Conservation (phyloP, 2,113 vertebrate species). For the Crotalus helleri region DNA sequence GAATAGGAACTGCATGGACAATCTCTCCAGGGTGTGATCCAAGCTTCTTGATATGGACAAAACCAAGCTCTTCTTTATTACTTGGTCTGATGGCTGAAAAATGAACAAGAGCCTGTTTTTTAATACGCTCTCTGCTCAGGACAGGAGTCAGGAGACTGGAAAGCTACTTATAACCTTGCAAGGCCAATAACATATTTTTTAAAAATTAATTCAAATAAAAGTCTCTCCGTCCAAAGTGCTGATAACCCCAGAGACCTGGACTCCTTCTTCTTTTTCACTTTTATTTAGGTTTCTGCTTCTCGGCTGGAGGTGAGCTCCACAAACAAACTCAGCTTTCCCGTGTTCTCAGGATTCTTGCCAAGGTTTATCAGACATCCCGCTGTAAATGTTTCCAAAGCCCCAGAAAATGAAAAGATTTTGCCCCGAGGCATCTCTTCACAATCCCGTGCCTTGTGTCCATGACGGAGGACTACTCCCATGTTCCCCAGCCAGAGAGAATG, state of each 20-base stretch:
- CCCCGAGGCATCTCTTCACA: not conserved
- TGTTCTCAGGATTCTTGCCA: not conserved
- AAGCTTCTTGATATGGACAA: slow-evolving; percentile 11
- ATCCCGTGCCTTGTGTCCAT: not conserved
- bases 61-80: slow-evolving; percentile 48
- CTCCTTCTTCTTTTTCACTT: not conserved
- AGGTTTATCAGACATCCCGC: not conserved
- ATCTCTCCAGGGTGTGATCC: slow-evolving; percentile 25
- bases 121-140: slow-evolving; percentile 58
- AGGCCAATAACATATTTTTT: slow-evolving; percentile 59
- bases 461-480: not conserved
- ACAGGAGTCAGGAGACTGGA: slow-evolving; percentile 47
- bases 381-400: not conserved
- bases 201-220: slow-evolving; percentile 47
- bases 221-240: slow-evolving; percentile 29
- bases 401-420: not conserved
- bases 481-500: not conserved
- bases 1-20: slow-evolving; percentile 30
- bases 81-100: slow-evolving; percentile 45
- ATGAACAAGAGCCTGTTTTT: slow-evolving; percentile 53
- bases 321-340: slow-evolving; percentile 25
- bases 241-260: slow-evolving; percentile 34
- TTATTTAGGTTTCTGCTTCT: slow-evolving; percentile 53
- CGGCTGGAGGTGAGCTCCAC: slow-evolving; percentile 36
- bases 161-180: slow-evolving; percentile 54